These are phyloP conservation scores for Tetrapedia diversipes DNA, from an alignment of 2,888 invertebrate genomes.

Conservation along the genomic window DNA sequence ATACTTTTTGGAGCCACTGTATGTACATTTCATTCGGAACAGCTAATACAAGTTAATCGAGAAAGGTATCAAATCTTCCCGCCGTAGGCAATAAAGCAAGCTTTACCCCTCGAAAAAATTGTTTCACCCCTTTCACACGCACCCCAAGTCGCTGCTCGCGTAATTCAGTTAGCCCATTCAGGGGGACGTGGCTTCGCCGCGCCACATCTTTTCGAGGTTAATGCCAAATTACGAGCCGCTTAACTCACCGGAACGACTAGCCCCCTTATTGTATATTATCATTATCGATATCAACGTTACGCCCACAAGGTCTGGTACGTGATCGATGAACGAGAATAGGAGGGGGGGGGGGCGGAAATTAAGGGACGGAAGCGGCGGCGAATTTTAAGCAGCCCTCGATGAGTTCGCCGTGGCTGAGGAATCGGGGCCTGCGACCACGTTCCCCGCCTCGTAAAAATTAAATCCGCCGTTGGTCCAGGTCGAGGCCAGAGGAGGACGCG, in stretches of 20 bases:
- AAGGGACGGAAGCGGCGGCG: background rate
- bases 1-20: too few species aligned
- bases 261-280: constrained; percentile 12
- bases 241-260: background rate
- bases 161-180: constrained; percentile 3
- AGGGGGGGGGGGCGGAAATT: constrained; percentile 23
- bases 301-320: background rate
- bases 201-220: background rate
- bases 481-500: constrained; percentile 31
- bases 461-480: constrained; percentile 27
- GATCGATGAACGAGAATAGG: constrained; percentile 29
- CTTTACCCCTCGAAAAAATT: background rate
- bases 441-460: constrained; percentile 49
- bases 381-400: constrained; percentile 29
- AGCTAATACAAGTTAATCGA: background rate
- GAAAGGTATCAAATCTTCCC: too few species aligned
- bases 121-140: background rate
- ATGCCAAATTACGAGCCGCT: constrained; percentile 30
- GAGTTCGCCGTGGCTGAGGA: background rate
- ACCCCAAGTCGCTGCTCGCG: background rate
- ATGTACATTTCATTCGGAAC: background rate
- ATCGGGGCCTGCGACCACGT: background rate
- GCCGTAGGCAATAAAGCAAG: background rate
- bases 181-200: background rate
- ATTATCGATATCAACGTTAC: constrained; percentile 27